Percentiles rank a stretch among this genome's conserved stretches.
Conservation (phyloP, 1,140 invertebrate species). For the Cephus cinctus region DNA sequence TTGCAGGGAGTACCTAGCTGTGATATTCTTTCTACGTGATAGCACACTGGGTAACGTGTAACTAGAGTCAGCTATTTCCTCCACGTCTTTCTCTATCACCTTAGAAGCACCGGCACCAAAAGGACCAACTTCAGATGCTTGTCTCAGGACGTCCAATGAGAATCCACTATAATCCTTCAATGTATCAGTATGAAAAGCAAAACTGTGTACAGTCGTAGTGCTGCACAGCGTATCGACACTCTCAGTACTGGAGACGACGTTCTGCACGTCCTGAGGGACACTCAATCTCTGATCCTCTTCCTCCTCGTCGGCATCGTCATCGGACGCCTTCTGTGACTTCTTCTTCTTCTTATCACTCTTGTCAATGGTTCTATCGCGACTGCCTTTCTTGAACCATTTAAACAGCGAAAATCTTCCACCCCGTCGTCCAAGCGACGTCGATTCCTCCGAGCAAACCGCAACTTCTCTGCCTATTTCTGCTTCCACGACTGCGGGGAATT, state of each 20-base stretch:
- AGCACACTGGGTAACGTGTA: conserved; percentile 36
- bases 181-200: conserved; percentile 61
- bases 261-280: conserved; percentile 12
- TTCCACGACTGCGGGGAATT: conserved; percentile 11
- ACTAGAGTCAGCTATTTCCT: conserved; percentile 18
- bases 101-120: conserved; percentile 58
- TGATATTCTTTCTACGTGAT: conserved; percentile 29
- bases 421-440: conserved; percentile 9
- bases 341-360: not conserved
- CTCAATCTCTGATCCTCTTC: conserved; percentile 9
- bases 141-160: conserved; percentile 36
- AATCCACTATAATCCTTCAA: conserved; percentile 22
- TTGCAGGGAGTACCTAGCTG: conserved; percentile 44
- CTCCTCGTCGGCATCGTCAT: not conserved
- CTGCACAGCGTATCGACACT: conserved; percentile 64
- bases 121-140: conserved; percentile 55
- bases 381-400: conserved; percentile 42
- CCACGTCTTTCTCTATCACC: conserved; percentile 29
- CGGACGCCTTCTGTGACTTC: not conserved
- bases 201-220: conserved; percentile 69
- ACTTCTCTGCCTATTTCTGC: conserved; percentile 25
- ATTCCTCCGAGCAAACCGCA: conserved; percentile 12
- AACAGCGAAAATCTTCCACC: conserved; percentile 41
- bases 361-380: conserved; percentile 15
- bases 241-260: conserved; percentile 51